Evolutionary conservation across 2,888 invertebrate genomes (phyloP).

Genomic region (Campaea margaritaria): DNA sequence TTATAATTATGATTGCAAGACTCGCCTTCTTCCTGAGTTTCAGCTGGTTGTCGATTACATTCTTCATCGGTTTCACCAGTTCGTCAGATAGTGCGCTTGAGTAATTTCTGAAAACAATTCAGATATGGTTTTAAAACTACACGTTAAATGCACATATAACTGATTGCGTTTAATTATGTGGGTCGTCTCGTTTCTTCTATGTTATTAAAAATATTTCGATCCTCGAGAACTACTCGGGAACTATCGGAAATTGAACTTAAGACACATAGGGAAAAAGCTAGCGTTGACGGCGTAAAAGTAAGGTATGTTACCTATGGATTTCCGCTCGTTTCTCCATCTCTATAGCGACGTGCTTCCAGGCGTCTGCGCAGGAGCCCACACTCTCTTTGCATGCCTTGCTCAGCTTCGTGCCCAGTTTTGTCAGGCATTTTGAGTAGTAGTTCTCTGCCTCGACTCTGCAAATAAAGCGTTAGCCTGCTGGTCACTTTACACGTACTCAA

Average conservation of each 20-base stretch:
- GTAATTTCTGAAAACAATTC: slow-evolving; percentile 86
- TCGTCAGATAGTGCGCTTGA: slow-evolving; percentile 93
- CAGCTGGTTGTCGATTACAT: slow-evolving; percentile 89
- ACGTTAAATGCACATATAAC: not conserved
- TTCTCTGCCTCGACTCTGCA: slow-evolving; percentile 95
- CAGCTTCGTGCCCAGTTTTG: slow-evolving; percentile 94
- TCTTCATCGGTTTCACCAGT: slow-evolving; percentile 94
- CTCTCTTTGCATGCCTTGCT: slow-evolving; percentile 92
- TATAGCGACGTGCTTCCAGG: slow-evolving; percentile 96
- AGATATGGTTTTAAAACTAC: slow-evolving; percentile 17
- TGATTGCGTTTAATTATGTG: not conserved
- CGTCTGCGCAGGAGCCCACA: slow-evolving; percentile 92
- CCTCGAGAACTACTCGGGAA: too few relatives aligned
- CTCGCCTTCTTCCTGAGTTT: slow-evolving; percentile 89
- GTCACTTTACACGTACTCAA: too few relatives aligned
- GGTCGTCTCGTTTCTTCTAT: not conserved
- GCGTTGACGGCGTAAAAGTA: too few relatives aligned
- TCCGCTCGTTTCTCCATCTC: slow-evolving; percentile 97
- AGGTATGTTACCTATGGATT: slow-evolving; percentile 89
- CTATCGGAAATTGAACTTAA: too few relatives aligned
- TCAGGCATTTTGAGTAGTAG: slow-evolving; percentile 95
- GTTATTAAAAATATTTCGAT: too few relatives aligned
- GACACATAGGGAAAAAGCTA: too few relatives aligned
- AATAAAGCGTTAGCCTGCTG: slow-evolving; percentile 44
- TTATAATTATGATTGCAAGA: slow-evolving; percentile 16